Conservation (phyloP, 1,140 invertebrate species). For the Conopomorpha cramerella region DNA sequence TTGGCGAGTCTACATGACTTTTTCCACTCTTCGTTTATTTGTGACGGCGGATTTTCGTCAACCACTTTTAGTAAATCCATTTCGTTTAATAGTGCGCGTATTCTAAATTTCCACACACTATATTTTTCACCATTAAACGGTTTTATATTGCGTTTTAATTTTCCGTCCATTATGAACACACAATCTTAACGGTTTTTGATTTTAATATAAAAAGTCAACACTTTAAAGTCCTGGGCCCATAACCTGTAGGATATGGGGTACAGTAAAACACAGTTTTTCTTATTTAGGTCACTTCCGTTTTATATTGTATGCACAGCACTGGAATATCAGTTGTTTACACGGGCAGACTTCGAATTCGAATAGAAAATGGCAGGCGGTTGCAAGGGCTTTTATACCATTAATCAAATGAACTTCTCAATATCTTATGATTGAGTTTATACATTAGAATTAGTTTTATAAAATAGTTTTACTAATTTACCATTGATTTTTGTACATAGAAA, state of each 20-base stretch:
- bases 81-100: constrained; percentile 16
- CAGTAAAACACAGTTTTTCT: no score
- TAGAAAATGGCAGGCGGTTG: no score
- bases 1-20: constrained; percentile 24
- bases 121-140: constrained; percentile 21
- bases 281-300: no score
- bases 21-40: constrained; percentile 16
- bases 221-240: neutral
- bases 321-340: no score
- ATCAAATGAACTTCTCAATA: no score
- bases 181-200: neutral
- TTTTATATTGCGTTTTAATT: constrained; percentile 17
- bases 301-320: no score
- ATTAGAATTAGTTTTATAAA: no score
- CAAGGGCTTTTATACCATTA: no score
- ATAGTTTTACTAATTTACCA: no score
- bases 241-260: neutral
- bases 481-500: no score
- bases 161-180: constrained; percentile 1
- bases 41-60: constrained; percentile 12
- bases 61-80: constrained; percentile 15
- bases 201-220: neutral
- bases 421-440: no score
- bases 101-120: constrained; percentile 21
- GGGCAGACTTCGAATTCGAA: no score